These are phyloP conservation scores for Crocodylus rhombifer DNA, from an alignment of 2,797 vertebrate genomes.

Conservation along the genomic window DNA sequence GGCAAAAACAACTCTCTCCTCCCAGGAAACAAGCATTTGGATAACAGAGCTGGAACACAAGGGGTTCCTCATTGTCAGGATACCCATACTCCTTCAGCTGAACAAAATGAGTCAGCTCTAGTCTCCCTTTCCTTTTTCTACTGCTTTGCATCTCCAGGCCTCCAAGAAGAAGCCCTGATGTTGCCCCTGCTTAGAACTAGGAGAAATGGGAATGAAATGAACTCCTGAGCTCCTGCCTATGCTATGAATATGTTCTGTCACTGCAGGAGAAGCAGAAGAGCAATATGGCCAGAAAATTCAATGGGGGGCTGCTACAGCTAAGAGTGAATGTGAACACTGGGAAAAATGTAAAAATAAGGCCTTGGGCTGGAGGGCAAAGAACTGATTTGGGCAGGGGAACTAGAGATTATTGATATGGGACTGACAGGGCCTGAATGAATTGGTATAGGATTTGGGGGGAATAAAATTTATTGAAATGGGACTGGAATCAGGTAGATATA, in stretches of 20 bases:
- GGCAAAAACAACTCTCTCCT: too few species aligned
- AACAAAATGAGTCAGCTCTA: background rate
- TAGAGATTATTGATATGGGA: background rate
- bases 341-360: too few species aligned
- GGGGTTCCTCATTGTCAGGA: too few species aligned
- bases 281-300: too few species aligned
- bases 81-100: background rate
- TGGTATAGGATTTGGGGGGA: too few species aligned
- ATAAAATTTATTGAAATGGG: too few species aligned
- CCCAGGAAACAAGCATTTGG: background rate
- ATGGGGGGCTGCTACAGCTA: too few species aligned
- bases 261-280: background rate
- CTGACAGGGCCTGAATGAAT: background rate
- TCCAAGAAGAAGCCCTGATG: background rate
- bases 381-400: background rate
- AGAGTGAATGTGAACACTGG: too few species aligned
- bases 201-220: too few species aligned
- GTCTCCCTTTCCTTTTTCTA: background rate
- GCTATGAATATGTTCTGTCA: background rate
- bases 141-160: background rate
- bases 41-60: background rate
- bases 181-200: background rate
- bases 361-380: too few species aligned
- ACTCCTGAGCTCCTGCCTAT: background rate
- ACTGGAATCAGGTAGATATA: too few species aligned